A percentile compares a stretch with the other conserved stretches of the same genome.
Conservation (phyloP, 2,888 invertebrate species). For the Hypomecis atomaria region DNA sequence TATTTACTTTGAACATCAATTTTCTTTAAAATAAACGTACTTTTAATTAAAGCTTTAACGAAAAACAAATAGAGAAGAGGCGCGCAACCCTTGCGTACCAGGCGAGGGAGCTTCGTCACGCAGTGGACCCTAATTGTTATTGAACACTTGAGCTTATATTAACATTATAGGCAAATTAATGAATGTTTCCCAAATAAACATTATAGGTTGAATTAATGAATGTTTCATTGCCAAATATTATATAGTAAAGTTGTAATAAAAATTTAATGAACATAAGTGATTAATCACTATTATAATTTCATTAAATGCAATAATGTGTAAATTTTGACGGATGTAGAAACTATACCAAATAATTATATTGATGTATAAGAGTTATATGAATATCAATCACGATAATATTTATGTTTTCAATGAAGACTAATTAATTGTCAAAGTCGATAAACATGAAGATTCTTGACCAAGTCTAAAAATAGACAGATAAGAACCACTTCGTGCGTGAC, state of each 20-base stretch:
- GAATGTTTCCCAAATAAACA: neutral
- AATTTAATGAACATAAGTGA: too few species aligned
- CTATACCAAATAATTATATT: too few species aligned
- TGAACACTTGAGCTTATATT: slow-evolving; percentile 41
- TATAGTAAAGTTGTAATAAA: too few species aligned
- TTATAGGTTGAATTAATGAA: too few species aligned
- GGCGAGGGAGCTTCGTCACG: slow-evolving; percentile 51
- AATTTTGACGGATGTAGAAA: too few species aligned
- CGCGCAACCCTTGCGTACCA: slow-evolving; percentile 70
- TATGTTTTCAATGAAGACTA: too few species aligned
- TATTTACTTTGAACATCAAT: slow-evolving; percentile 82
- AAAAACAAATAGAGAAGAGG: slow-evolving; percentile 78
- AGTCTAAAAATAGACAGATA: neutral
- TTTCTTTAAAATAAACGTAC: slow-evolving; percentile 82
- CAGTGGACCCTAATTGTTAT: slow-evolving; percentile 52
- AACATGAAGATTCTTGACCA: neutral
- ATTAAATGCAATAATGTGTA: too few species aligned
- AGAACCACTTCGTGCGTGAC: neutral
- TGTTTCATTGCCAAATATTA: too few species aligned
- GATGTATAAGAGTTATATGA: too few species aligned
- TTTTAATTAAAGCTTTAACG: slow-evolving; percentile 83
- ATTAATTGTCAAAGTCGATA: too few species aligned
- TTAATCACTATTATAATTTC: too few species aligned
- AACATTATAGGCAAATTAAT: slow-evolving; percentile 13
- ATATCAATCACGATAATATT: too few species aligned